Base-by-base conservation (phyloP, 1,140 invertebrate species). In the Stratiolaelaps scimitus region DNA sequence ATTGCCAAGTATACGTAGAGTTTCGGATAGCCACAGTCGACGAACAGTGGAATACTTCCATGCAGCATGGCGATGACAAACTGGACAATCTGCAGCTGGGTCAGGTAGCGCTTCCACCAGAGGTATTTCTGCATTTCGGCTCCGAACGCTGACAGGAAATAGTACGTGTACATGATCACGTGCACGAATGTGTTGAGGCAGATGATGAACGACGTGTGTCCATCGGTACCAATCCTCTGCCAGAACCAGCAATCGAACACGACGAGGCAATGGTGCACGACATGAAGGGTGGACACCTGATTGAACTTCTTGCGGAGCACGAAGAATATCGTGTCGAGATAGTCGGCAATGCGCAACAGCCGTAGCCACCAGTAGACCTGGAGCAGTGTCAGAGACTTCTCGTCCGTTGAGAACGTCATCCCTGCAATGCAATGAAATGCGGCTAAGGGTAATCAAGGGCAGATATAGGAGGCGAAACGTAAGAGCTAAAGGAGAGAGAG, bases 231-330 rank as follows among this genome's bases (percentile, higher is more conserved):
- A 45, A 67, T 56, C 28, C 53, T 60, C 15, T 60, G 53, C 53
- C 53, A 60, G 10, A 60, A 60, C 53, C 53, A 60, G 53, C 53
- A 60, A 23, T 60, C 53, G 53, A 60, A 60, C 26, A 60, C 53
- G 26, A 60, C 53, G 4, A 60, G 53, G 34, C 53, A 60, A 26
- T 96, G 91, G 75, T 95, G 92, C 72, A 95, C 92, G 65, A 95
- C 90, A 77, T 95, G 92, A 19, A 95, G 80, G 29, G 86, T 89
- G 10, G 89, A 90, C 66, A 93, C 87, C 73, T 95, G 91, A 75
- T 88, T 84, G 75, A 85, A 87, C 80, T 96, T 96, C 77, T 91
- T 92, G 70, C 89, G 81, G 71, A 91, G 76, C 71, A 92, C 85
- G 78, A 92, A 92, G 81, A 92, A 92, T 69, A 66, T 19, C 2